Evolutionary conservation across 1,140 invertebrate species (phyloP).

Genomic region (Caenorhabditis elegans): DNA sequence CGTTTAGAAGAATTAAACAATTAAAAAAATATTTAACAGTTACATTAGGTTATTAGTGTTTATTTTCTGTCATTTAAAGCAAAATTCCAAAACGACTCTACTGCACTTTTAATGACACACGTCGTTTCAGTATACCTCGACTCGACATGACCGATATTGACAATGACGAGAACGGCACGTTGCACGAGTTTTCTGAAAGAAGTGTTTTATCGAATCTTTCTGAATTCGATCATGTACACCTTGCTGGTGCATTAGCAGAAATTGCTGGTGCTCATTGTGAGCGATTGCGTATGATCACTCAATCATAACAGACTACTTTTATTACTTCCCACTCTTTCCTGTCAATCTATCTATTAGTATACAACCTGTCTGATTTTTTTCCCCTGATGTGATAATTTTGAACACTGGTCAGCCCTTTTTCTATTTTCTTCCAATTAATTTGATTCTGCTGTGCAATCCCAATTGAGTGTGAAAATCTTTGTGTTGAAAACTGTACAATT

Average conservation of each 20-base stretch:
- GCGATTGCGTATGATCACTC: neutral
- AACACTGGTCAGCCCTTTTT: neutral
- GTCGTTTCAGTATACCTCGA: conserved; percentile 9
- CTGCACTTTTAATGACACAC: no score
- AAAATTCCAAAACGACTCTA: no score
- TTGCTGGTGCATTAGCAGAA: neutral
- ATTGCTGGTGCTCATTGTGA: conserved; percentile 8
- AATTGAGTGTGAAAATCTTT: no score
- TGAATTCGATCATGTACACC: neutral
- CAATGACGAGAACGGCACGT: neutral
- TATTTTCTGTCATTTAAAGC: no score
- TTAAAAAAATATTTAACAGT: no score
- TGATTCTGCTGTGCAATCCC: no score
- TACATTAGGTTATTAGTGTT: no score
- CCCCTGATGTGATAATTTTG: neutral
- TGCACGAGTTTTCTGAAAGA: neutral
- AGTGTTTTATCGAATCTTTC: neutral
- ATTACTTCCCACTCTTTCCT: neutral
- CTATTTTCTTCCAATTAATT: neutral
- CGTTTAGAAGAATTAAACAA: no score
- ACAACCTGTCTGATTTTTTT: no score
- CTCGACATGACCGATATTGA: conserved; percentile 16
- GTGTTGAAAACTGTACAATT: no score
- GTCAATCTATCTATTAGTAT: neutral
- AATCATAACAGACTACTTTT: neutral